Conservation (phyloP, 1,140 invertebrate species). For the Papilio dardanus region DNA sequence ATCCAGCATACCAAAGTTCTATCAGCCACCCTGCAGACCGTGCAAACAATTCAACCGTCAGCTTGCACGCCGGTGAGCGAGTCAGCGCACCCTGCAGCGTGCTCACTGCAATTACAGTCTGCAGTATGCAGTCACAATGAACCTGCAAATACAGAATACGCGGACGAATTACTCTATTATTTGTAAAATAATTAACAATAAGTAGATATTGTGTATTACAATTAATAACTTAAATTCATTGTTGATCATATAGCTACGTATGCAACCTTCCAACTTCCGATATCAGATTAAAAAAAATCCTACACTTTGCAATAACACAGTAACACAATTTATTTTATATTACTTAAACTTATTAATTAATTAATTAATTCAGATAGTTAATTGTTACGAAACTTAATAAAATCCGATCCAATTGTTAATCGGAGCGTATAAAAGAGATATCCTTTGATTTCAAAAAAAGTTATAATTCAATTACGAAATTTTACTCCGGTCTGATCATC, state of each 20-base stretch:
- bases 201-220: too few relatives aligned
- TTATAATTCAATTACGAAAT: constrained; percentile 26
- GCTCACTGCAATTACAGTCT: background rate
- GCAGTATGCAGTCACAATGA: background rate
- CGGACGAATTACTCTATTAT: too few relatives aligned
- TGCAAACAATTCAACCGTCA: background rate
- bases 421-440: constrained; percentile 12
- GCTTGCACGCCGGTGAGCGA: background rate
- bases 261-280: background rate
- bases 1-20: background rate
- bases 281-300: background rate
- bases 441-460: constrained; percentile 24
- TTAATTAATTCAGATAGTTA: constrained; percentile 11
- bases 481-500: constrained; percentile 12
- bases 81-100: background rate
- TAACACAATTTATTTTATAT: background rate
- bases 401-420: background rate
- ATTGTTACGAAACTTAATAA: constrained; percentile 24
- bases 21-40: background rate
- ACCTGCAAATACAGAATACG: background rate
- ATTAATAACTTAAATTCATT: background rate
- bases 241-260: background rate
- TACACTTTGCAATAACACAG: background rate
- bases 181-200: too few relatives aligned
- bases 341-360: background rate